A percentile compares a stretch with the other conserved stretches of the same genome.
Evolutionary conservation across 2,797 vertebrate genomes (phyloP).

Genomic region (Amazonetta brasiliensis): DNA sequence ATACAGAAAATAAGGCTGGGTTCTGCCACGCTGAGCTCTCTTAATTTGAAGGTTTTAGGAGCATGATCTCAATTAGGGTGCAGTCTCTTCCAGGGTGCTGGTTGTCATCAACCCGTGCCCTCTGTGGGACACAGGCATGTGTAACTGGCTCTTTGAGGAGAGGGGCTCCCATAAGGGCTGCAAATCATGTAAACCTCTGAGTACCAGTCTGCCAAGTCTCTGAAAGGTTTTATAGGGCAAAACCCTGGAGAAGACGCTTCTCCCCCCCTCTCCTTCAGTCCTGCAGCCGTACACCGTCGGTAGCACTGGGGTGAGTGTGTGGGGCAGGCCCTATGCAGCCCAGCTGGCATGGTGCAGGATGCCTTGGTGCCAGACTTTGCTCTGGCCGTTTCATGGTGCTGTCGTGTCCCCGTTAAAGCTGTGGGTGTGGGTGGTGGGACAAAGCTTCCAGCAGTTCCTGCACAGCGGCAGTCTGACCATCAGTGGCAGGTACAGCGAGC

Average conservation of each 20-base stretch:
- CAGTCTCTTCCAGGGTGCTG: neutral
- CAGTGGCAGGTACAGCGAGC: accelerated
- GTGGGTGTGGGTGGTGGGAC: neutral
- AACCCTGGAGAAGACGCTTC: too few species aligned
- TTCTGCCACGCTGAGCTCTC: neutral
- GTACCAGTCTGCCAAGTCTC: too few species aligned
- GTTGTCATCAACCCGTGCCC: neutral
- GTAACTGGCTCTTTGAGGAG: neutral
- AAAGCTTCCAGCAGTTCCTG: accelerated
- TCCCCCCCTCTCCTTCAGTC: too few species aligned
- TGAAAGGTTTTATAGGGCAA: too few species aligned
- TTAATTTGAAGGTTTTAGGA: neutral
- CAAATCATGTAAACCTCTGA: too few species aligned
- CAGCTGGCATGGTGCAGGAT: neutral
- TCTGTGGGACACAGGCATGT: neutral
- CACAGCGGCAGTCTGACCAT: accelerated
- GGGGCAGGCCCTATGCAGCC: neutral
- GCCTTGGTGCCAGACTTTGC: neutral
- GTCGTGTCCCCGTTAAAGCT: accelerated
- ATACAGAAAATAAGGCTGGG: neutral
- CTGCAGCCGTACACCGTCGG: too few species aligned
- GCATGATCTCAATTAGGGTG: neutral
- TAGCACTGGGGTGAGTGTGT: too few species aligned
- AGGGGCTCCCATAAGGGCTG: too few species aligned
- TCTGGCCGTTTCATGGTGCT: neutral